Evolutionary conservation across 2,113 vertebrate genomes (phyloP).

Genomic region (Callopanchax toddi): DNA sequence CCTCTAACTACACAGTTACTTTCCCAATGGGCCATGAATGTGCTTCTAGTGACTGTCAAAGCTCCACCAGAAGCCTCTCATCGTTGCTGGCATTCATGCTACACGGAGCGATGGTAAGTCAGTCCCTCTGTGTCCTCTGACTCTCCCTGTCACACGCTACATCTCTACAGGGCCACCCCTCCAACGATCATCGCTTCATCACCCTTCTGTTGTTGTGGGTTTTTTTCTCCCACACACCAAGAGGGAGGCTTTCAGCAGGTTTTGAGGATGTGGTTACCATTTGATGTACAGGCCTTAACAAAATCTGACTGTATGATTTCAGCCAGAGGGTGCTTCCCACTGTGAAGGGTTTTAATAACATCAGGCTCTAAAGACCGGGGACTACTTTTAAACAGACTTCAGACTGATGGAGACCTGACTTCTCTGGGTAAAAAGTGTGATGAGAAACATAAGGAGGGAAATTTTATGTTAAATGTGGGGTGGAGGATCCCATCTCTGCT

Average conservation of each 20-base stretch:
- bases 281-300: slow-evolving; percentile 16
- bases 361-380: slow-evolving; percentile 5
- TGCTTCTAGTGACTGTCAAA: slow-evolving; percentile 12
- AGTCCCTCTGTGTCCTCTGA: slow-evolving; percentile 8
- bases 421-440: slow-evolving; percentile 1
- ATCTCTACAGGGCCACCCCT: slow-evolving; percentile 1
- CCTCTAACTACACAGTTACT: background rate
- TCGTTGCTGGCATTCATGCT: slow-evolving; percentile 5
- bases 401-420: background rate
- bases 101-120: background rate
- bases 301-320: slow-evolving; percentile 15
- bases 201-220: slow-evolving; percentile 7
- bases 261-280: slow-evolving; percentile 17
- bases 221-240: background rate
- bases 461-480: too few species aligned
- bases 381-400: background rate
- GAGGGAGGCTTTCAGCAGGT: slow-evolving; percentile 10
- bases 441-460: slow-evolving; percentile 1
- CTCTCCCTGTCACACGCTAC: background rate
- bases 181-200: background rate
- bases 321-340: slow-evolving; percentile 16
- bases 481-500: too few species aligned
- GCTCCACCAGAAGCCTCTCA: slow-evolving; percentile 12
- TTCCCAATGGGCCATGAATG: slow-evolving; percentile 2
- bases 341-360: background rate